Evolutionary conservation across 30 jellyfish, hydroid and myxozoan genomes (phyloP).

Genomic region (Chrysaora quinquecirrha): DNA sequence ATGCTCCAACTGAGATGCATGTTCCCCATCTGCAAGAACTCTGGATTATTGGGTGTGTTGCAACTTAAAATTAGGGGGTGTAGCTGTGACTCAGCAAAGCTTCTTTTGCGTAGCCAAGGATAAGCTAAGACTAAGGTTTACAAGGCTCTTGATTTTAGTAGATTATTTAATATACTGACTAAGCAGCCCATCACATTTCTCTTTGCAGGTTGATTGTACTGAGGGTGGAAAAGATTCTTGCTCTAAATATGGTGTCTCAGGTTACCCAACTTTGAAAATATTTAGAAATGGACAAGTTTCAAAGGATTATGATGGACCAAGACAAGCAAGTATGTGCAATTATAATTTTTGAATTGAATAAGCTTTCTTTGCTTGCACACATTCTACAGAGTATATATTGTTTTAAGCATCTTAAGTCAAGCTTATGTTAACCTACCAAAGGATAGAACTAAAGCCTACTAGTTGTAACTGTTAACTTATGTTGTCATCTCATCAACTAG

Average conservation of each 20-base stretch:
- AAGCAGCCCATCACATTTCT: neutral
- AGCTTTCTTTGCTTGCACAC: neutral
- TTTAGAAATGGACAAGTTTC: slow-evolving; percentile 82
- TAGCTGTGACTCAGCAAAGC: too few species aligned
- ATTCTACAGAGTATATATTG: neutral
- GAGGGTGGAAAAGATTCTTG: slow-evolving; percentile 93
- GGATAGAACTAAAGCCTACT: neutral
- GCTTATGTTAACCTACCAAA: neutral
- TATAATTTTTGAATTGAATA: neutral
- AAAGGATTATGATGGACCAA: slow-evolving; percentile 92
- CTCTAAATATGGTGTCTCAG: slow-evolving; percentile 83
- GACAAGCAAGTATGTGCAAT: slow-evolving; percentile 62
- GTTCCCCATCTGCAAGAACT: too few species aligned
- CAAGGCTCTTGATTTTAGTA: neutral
- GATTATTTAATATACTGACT: neutral
- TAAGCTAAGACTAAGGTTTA: neutral
- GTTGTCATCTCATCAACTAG: too few species aligned
- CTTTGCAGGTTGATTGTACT: slow-evolving; percentile 91
- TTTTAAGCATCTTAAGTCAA: neutral
- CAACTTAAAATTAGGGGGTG: too few species aligned
- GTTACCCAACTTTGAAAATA: slow-evolving; percentile 95
- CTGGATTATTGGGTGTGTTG: neutral
- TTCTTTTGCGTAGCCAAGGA: too few species aligned
- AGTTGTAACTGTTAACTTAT: too few species aligned
- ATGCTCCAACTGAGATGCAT: too few species aligned